phyloP scores from a whole-genome alignment of 2,888 invertebrate genomes.

The Autographa gamma region DNA sequence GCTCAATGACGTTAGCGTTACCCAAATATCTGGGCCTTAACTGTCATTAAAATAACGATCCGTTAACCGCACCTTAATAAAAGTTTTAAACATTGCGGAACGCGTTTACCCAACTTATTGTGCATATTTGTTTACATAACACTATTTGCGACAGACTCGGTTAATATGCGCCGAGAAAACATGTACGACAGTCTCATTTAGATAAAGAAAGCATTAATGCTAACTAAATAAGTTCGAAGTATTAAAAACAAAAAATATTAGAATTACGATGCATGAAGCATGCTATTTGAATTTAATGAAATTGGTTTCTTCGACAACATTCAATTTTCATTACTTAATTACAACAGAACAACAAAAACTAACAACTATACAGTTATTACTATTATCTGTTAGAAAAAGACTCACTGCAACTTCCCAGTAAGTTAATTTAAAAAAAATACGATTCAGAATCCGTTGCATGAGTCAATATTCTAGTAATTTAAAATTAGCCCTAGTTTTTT shows the following conservation, averaged over 20 bases:
- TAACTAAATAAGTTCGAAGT: too few relatives aligned
- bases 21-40: slow-evolving; percentile 51
- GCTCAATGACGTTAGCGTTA: background rate
- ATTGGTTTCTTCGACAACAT: too few relatives aligned
- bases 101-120: slow-evolving; percentile 50
- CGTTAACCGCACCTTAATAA: slow-evolving; percentile 51
- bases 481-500: background rate
- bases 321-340: too few relatives aligned
- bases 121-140: slow-evolving; percentile 55
- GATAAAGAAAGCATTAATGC: background rate
- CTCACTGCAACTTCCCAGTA: too few relatives aligned
- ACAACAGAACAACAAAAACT: too few relatives aligned
- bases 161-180: slow-evolving; percentile 22
- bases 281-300: too few relatives aligned
- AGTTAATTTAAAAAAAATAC: too few relatives aligned
- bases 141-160: slow-evolving; percentile 30
- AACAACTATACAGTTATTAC: too few relatives aligned
- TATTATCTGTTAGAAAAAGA: too few relatives aligned
- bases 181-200: slow-evolving; percentile 3
- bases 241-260: too few relatives aligned
- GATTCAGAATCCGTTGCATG: too few relatives aligned
- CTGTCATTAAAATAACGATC: slow-evolving; percentile 43
- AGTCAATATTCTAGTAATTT: background rate
- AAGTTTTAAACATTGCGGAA: slow-evolving; percentile 51
- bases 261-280: too few relatives aligned